Percentiles rank a stretch among this genome's conserved stretches.
These are phyloP conservation scores for Sebastes hubbsi DNA, from an alignment of 2,797 vertebrate species.

Conservation along the genomic window DNA sequence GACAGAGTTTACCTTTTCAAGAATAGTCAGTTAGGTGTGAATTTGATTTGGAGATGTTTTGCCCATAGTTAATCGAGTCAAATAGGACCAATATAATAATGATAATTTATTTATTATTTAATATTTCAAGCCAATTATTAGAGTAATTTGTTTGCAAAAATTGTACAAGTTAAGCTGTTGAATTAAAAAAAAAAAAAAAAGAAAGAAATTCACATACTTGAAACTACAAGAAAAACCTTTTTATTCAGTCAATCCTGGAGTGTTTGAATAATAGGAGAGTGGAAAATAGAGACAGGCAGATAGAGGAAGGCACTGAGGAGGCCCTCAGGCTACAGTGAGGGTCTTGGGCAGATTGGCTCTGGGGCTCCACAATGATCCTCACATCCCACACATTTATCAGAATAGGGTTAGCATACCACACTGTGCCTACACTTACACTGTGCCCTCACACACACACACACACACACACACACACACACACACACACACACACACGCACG, in stretches of 20 bases:
- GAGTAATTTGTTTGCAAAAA: not conserved
- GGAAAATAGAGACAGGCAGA: slow-evolving; percentile 58
- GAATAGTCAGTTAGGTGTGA: not conserved
- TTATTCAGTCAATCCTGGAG: slow-evolving; percentile 16
- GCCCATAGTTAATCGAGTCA: not conserved
- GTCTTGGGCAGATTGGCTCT: slow-evolving; percentile 63
- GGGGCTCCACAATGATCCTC: slow-evolving; percentile 52
- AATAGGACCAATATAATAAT: not conserved
- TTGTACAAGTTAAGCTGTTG: not conserved
- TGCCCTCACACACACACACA: slow-evolving; percentile 31
- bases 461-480: slow-evolving; percentile 24
- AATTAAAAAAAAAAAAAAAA: not conserved
- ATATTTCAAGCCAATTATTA: not conserved
- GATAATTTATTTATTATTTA: not conserved
- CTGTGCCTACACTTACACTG: slow-evolving; percentile 48
- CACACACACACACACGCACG: slow-evolving; percentile 22
- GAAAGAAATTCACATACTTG: not conserved
- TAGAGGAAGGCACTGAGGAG: slow-evolving; percentile 49
- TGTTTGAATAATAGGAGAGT: slow-evolving; percentile 48
- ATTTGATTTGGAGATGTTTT: not conserved
- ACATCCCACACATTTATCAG: slow-evolving; percentile 74
- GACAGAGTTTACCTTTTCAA: not conserved
- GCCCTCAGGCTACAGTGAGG: slow-evolving; percentile 66
- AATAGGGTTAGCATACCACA: slow-evolving; percentile 51
- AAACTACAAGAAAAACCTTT: slow-evolving; percentile 11